A percentile compares a stretch with the other conserved stretches of the same genome.
phyloP scores from a whole-genome alignment of 2,888 invertebrate species.

The Eumerus sabulonum region DNA sequence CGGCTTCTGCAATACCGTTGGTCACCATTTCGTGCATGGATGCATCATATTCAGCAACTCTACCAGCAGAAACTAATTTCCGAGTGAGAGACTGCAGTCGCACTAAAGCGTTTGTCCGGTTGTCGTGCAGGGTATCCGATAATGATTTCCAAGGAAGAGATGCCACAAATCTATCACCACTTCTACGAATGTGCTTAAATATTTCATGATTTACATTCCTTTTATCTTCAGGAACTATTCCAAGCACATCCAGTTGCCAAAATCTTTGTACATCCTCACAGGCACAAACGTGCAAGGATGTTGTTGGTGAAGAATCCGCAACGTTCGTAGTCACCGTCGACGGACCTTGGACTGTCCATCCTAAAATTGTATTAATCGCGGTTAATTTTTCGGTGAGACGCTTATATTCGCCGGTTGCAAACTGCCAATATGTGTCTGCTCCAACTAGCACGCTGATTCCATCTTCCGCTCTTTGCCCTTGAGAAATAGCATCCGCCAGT shows the following conservation, averaged over 20 bases:
- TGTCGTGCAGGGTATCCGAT: conserved; percentile 17
- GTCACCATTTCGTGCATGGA: conserved; percentile 27
- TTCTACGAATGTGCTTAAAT: conserved; percentile 19
- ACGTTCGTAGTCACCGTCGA: neutral
- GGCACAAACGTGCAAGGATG: conserved; percentile 18
- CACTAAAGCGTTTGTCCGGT: conserved; percentile 32
- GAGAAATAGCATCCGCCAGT: conserved; percentile 22
- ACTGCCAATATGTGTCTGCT: conserved; percentile 47
- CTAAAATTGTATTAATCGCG: conserved; percentile 33
- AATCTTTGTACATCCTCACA: conserved; percentile 29
- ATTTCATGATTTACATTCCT: conserved; percentile 4
- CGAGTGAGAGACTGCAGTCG: conserved; percentile 33
- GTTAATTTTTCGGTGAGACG: conserved; percentile 32
- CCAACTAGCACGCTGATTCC: conserved; percentile 37
- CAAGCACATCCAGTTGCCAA: conserved; percentile 40
- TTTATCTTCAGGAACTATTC: conserved; percentile 15
- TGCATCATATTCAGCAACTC: conserved; percentile 38
- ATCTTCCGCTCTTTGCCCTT: conserved; percentile 2
- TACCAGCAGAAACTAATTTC: conserved; percentile 21
- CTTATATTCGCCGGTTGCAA: conserved; percentile 29
- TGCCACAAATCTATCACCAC: conserved; percentile 35
- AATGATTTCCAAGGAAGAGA: conserved; percentile 33
- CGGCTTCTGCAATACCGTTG: conserved; percentile 22
- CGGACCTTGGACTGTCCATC: conserved; percentile 51
- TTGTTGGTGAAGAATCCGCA: conserved; percentile 12